These are phyloP conservation scores for Leptobrachium ailaonicum DNA, from an alignment of 2,113 vertebrate species.

Conservation along the genomic window DNA sequence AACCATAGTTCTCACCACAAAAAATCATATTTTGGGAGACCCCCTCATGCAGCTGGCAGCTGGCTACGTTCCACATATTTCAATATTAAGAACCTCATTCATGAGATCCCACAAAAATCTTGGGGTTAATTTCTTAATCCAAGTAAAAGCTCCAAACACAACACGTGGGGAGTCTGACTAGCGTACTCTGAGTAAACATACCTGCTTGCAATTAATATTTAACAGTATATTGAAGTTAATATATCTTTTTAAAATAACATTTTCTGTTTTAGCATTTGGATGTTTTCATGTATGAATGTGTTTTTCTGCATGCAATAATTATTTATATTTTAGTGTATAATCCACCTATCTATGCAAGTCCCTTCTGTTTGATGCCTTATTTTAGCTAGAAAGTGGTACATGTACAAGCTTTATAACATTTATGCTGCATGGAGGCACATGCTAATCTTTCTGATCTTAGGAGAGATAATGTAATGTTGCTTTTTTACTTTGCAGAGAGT, in stretches of 20 bases:
- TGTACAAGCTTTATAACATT: too few species aligned
- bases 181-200: conserved; percentile 40
- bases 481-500: too few species aligned
- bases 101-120: conserved; percentile 45
- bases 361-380: too few species aligned
- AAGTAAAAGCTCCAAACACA: conserved; percentile 42
- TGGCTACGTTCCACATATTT: conserved; percentile 38
- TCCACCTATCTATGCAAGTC: too few species aligned
- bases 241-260: conserved; percentile 36
- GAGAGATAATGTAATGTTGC: too few species aligned
- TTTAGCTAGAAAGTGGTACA: too few species aligned
- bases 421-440: too few species aligned
- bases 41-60: conserved; percentile 42
- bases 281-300: too few species aligned
- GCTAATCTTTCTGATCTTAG: too few species aligned
- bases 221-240: conserved; percentile 19
- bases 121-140: conserved; percentile 48
- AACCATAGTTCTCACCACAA: conserved; percentile 30
- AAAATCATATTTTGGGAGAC: conserved; percentile 41
- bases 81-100: conserved; percentile 38
- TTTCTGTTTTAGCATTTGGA: not conserved
- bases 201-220: conserved; percentile 44
- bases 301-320: too few species aligned
- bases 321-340: too few species aligned
- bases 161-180: conserved; percentile 32